Evolutionary conservation across 2,888 invertebrate genomes (phyloP).

Genomic region (Argyresthia goedartella): DNA sequence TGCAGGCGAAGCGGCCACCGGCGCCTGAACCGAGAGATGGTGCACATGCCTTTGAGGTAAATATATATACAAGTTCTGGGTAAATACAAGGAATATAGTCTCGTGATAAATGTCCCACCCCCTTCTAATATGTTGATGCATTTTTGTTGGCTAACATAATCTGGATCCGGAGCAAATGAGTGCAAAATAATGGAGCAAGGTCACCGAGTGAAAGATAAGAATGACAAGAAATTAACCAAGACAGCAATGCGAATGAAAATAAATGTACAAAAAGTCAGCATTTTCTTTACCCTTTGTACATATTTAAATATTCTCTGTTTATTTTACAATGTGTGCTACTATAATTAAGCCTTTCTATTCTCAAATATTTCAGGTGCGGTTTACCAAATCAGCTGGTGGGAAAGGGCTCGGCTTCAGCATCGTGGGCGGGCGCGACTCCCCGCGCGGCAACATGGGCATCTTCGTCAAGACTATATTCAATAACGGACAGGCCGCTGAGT

Average conservation of each 20-base stretch:
- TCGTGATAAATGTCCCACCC: no score
- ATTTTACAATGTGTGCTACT: neutral
- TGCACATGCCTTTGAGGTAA: slow-evolving; percentile 54
- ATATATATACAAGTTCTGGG: neutral
- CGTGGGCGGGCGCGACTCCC: slow-evolving; percentile 89
- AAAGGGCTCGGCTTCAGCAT: slow-evolving; percentile 92
- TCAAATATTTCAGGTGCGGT: slow-evolving; percentile 65
- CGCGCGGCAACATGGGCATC: slow-evolving; percentile 88
- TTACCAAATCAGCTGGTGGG: slow-evolving; percentile 84
- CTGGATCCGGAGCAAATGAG: no score
- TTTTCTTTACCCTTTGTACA: neutral
- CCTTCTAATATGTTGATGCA: no score
- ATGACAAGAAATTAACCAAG: no score
- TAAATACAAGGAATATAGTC: neutral
- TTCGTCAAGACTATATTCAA: slow-evolving; percentile 90
- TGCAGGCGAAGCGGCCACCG: slow-evolving; percentile 34
- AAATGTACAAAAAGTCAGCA: no score
- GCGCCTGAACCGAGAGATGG: slow-evolving; percentile 55
- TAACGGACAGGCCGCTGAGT: slow-evolving; percentile 87
- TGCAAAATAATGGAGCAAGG: no score
- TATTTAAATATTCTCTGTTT: neutral
- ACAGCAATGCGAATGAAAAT: no score
- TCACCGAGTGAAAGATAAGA: no score
- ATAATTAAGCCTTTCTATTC: neutral
- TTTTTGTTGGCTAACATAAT: no score